These are phyloP conservation scores for Drosophila macrospina DNA, from an alignment of 2,888 invertebrate species.

Conservation along the genomic window DNA sequence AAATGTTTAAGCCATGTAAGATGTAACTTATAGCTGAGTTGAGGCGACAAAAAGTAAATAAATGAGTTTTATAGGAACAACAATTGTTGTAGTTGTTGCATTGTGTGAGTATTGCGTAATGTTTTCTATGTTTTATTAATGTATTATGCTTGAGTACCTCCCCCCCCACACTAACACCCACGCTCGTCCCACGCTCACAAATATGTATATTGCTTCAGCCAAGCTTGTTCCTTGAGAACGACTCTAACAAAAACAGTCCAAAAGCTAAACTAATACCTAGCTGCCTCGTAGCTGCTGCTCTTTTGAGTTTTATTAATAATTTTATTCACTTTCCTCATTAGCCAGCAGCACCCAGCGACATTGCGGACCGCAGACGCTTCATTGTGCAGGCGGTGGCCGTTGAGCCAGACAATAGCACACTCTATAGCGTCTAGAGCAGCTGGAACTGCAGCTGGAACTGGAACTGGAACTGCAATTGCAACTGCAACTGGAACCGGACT, in stretches of 20 bases:
- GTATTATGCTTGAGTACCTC: conserved; percentile 2
- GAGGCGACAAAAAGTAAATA: conserved; percentile 55
- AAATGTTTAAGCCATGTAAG: conserved; percentile 5
- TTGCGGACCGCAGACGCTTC: conserved; percentile 80
- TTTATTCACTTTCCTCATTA: conserved; percentile 17
- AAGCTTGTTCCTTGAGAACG: too few species aligned
- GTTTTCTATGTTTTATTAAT: conserved; percentile 18
- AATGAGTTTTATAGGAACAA: too few species aligned
- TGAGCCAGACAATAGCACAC: conserved; percentile 81
- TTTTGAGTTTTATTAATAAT: neutral
- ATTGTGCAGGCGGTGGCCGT: conserved; percentile 83
- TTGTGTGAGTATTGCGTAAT: conserved; percentile 75
- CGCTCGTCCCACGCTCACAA: neutral
- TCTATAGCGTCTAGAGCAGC: conserved; percentile 67
- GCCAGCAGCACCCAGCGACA: conserved; percentile 50
- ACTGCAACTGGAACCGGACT: neutral
- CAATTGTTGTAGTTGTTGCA: conserved; percentile 53
- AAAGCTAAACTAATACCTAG: conserved; percentile 1
- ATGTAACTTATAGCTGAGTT: conserved; percentile 65
- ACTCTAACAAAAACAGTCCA: neutral
- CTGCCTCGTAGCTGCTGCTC: neutral
- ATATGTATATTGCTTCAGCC: too few species aligned
- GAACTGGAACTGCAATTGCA: neutral
- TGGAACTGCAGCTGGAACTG: neutral
- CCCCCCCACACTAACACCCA: neutral